phyloP scores from a whole-genome alignment of 2,797 vertebrate genomes.

The Lindbergichthys nudifrons region DNA sequence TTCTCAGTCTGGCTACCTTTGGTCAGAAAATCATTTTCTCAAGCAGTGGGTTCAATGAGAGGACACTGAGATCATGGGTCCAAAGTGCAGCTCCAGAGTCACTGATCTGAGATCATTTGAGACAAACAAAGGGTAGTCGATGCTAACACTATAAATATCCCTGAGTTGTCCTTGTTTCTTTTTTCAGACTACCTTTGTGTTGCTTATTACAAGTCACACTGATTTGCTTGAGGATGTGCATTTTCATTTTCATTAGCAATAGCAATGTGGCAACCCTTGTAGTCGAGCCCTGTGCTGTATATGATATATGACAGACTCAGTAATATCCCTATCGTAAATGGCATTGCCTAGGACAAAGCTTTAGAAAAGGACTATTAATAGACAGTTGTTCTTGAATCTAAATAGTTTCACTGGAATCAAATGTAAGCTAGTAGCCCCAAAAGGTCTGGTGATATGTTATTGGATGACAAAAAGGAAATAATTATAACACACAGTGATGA shows the following conservation, averaged over 20 bases:
- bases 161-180: neutral
- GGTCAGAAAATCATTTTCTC: slow-evolving; percentile 4
- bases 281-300: neutral
- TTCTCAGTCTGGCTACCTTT: slow-evolving; percentile 12
- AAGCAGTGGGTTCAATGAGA: slow-evolving; percentile 18
- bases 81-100: slow-evolving; percentile 41
- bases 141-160: neutral
- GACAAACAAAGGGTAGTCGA: slow-evolving; percentile 46
- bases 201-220: neutral
- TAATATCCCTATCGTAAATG: slow-evolving; percentile 7
- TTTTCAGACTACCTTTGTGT: neutral
- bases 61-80: slow-evolving; percentile 22
- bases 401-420: neutral
- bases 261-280: too few relatives aligned
- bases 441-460: neutral
- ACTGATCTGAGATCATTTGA: slow-evolving; percentile 26
- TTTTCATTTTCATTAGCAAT: too few relatives aligned
- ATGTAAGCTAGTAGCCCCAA: neutral
- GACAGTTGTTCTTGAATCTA: slow-evolving; percentile 3
- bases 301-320: neutral
- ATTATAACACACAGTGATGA: neutral
- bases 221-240: neutral
- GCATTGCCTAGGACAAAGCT: neutral
- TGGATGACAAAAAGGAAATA: neutral
- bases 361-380: slow-evolving; percentile 4